Base-by-base conservation (phyloP, 2,113 vertebrate genomes). In the Romanogobio albipinnatus region DNA sequence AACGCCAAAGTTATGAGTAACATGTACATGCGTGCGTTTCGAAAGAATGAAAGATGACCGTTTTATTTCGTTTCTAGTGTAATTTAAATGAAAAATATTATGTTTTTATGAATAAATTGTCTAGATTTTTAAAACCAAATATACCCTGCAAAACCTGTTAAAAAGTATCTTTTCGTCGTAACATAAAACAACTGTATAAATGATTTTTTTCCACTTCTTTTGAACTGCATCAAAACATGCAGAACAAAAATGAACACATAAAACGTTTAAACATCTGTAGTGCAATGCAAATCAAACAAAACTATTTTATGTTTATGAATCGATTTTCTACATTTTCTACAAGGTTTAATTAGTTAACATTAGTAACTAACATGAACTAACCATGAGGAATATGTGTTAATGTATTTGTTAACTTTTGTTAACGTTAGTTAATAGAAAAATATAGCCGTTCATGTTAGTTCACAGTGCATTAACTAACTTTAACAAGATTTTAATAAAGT, bases 1-100 rank as follows among this genome's bases (percentile, higher is more conserved):
- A 91, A 49, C 76, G 76, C 59, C 77, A 76, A 62, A 84, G 85
- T 84, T 82, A 82, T 11, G 17, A 74, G 78, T 62, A 62, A 64
- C 24, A 15, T 26, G 47, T 47, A 29, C 45, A 29, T 49, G 39
- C 39, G 45, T 26, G 73, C 19, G 47, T 76, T 76, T 29, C 19
- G 22, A 24, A 74, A 26, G n/a, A 15, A 75, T 29, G 22, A 13
- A 53, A 17, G 49, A 14, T 51, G 17, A 56, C 5, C 2, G 39
- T 39, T 39, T 39, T 56, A 19, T 17, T 19, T 56, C 15, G 5
- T 47, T 74, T 26, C 26, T 36, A 74, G 11, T 19, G n/a, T 24
- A 36, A 56, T 14, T 8, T 26, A 33, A 73, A 51, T 33, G 1
- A 56, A 76, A 56, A 76, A 33, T 33, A 0, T 33, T 19, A 33